Evolutionary conservation across 2,797 vertebrate species (phyloP).

Genomic region (Cossypha caffra): DNA sequence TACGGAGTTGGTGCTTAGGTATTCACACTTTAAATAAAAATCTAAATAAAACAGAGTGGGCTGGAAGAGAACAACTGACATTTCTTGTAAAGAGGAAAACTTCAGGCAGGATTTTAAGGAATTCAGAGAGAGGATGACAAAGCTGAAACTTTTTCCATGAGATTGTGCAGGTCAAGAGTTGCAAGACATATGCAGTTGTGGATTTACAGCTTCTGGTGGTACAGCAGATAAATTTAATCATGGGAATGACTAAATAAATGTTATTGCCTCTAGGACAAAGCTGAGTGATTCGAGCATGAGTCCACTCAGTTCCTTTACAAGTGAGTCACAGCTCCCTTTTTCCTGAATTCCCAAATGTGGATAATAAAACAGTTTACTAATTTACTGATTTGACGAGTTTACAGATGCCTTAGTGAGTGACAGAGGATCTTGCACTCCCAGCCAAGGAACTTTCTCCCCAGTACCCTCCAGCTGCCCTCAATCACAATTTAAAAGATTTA

Average conservation of each 20-base stretch:
- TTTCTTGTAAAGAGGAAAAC: background rate
- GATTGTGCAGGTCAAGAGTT: background rate
- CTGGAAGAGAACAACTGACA: constrained; percentile 9
- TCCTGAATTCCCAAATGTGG: background rate
- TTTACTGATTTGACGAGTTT: background rate
- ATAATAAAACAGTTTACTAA: background rate
- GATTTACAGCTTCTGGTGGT: background rate
- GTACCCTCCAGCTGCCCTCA: background rate
- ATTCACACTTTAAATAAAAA: constrained; percentile 33
- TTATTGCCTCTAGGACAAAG: background rate
- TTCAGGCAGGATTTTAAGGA: background rate
- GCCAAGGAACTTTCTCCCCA: background rate
- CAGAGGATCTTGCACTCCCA: background rate
- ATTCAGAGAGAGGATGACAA: background rate
- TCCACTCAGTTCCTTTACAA: background rate
- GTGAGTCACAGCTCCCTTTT: constrained; percentile 12
- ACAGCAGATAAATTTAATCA: background rate
- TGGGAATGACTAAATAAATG: background rate
- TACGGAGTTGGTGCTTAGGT: background rate
- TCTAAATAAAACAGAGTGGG: constrained; percentile 54
- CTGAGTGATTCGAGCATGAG: background rate
- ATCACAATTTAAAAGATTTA: background rate
- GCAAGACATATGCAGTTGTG: background rate
- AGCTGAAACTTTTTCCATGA: background rate
- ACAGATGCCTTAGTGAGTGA: background rate